Evolutionary conservation across 1,140 invertebrate species (phyloP).

Genomic region (Mycetomoellerius zeteki): DNA sequence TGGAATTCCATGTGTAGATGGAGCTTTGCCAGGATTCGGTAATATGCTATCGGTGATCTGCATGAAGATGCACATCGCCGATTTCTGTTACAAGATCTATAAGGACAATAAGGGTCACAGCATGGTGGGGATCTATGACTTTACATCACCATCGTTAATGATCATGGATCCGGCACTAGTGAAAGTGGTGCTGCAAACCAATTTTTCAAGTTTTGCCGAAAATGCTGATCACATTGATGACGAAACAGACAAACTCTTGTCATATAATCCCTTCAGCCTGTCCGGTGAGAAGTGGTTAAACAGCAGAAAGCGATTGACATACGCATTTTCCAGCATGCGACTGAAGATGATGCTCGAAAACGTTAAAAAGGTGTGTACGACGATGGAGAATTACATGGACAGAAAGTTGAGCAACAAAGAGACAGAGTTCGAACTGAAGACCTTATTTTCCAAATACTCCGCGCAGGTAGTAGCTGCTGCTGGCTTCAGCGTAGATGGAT

Average conservation of each 20-base stretch:
- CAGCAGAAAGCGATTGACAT: slow-evolving; percentile 45
- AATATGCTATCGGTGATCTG: slow-evolving; percentile 69
- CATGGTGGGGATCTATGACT: slow-evolving; percentile 77
- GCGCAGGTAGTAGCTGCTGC: slow-evolving; percentile 85
- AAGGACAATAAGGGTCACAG: slow-evolving; percentile 48
- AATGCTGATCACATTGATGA: slow-evolving; percentile 35
- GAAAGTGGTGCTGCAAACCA: slow-evolving; percentile 77
- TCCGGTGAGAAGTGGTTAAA: slow-evolving; percentile 71
- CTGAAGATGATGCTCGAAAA: slow-evolving; percentile 60
- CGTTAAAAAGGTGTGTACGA: slow-evolving; percentile 38
- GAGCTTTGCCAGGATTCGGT: slow-evolving; percentile 73
- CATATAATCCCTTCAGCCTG: slow-evolving; percentile 77
- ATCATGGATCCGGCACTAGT: slow-evolving; percentile 80
- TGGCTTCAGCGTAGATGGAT: slow-evolving; percentile 84
- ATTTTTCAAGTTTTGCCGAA: slow-evolving; percentile 76
- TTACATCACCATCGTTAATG: slow-evolving; percentile 73
- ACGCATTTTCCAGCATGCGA: slow-evolving; percentile 68
- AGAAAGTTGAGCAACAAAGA: slow-evolving; percentile 40
- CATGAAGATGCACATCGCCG: slow-evolving; percentile 49
- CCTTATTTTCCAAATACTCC: slow-evolving; percentile 83
- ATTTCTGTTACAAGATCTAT: slow-evolving; percentile 70
- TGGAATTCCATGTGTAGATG: slow-evolving; percentile 82
- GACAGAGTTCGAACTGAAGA: slow-evolving; percentile 78
- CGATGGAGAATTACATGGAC: slow-evolving; percentile 63
- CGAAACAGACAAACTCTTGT: slow-evolving; percentile 67